phyloP scores from a whole-genome alignment of 2,888 invertebrate genomes.

The Cantharis nigra region DNA sequence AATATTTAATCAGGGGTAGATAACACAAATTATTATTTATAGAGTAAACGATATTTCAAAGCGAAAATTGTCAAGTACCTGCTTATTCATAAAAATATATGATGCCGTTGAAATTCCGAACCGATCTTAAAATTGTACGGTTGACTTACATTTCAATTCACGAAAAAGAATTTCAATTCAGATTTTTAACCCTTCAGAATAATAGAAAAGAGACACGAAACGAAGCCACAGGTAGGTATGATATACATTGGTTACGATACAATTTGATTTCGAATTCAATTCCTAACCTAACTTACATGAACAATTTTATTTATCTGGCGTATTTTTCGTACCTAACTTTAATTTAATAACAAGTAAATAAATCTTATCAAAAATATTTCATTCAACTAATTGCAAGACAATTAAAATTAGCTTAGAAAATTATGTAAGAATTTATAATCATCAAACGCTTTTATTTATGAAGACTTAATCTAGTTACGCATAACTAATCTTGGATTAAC shows the following conservation, averaged over 20 bases:
- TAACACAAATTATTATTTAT: background rate
- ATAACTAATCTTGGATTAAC: background rate
- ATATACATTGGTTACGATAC: background rate
- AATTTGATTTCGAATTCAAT: background rate
- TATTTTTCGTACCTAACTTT: background rate
- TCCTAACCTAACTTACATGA: background rate
- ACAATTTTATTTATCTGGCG: background rate
- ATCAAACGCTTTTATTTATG: background rate
- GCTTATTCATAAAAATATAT: background rate
- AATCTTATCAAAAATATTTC: background rate
- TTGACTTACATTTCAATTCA: background rate
- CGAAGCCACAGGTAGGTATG: background rate
- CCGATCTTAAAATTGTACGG: background rate
- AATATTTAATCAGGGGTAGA: background rate
- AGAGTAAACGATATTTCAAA: background rate
- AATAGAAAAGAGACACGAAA: background rate
- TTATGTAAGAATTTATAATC: background rate
- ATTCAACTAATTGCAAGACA: background rate
- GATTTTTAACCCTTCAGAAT: background rate
- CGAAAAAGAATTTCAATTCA: background rate
- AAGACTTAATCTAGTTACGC: conserved; percentile 1
- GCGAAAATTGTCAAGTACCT: background rate
- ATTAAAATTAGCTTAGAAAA: background rate
- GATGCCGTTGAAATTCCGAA: background rate
- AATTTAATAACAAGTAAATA: background rate